Conservation (phyloP, 2,888 invertebrate species). For the Hydropsyche betteni region DNA sequence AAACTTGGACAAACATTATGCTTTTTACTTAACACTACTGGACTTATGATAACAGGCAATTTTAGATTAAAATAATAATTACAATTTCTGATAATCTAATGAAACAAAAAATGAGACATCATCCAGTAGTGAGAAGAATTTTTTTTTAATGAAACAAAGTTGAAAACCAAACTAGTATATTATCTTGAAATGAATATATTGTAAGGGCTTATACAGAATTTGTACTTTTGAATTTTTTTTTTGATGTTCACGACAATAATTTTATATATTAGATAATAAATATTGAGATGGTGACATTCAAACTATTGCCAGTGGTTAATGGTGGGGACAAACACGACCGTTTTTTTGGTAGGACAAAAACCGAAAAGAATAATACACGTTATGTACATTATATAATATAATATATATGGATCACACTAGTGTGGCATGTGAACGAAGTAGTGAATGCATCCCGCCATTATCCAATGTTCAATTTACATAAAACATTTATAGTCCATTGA, state of each 20-base stretch:
- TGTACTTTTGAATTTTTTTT: conserved; percentile 71
- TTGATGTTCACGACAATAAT: conserved; percentile 46
- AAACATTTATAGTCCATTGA: conserved; percentile 39
- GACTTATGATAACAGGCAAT: too few relatives aligned
- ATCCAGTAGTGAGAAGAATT: too few relatives aligned
- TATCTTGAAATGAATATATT: conserved; percentile 53
- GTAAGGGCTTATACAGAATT: conserved; percentile 76
- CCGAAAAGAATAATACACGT: too few relatives aligned
- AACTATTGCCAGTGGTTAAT: conserved; percentile 39
- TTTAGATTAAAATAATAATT: too few relatives aligned
- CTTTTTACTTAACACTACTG: background rate
- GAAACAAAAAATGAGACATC: too few relatives aligned
- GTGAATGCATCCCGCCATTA: conserved; percentile 37
- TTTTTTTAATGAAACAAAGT: too few relatives aligned
- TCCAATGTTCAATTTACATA: conserved; percentile 37
- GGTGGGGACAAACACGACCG: conserved; percentile 23
- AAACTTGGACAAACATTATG: conserved; percentile 8
- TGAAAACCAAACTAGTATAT: conserved; percentile 50
- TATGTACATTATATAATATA: too few relatives aligned
- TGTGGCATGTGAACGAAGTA: background rate
- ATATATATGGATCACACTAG: too few relatives aligned
- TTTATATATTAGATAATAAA: conserved; percentile 34
- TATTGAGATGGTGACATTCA: conserved; percentile 38
- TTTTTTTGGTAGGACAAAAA: too few relatives aligned
- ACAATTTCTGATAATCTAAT: too few relatives aligned